Base-by-base conservation (phyloP, 2,888 invertebrate species). In the Apodemia hepburni region DNA sequence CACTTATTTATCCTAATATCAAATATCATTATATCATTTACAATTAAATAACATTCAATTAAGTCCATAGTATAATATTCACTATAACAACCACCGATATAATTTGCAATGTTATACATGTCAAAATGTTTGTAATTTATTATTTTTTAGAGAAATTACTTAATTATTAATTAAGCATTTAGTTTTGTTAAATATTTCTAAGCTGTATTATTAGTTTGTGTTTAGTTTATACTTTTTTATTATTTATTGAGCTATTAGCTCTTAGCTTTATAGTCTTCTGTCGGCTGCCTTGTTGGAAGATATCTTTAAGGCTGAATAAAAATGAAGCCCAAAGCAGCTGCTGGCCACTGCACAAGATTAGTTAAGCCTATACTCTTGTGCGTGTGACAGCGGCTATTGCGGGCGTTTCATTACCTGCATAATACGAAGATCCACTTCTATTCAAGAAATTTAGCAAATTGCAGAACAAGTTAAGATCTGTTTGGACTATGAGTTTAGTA, bases 311-410 rank as follows among this genome's bases (percentile, higher is more conserved):
- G 62, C 35, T 57, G 60, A 57, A 15, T 57, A 65, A 67, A 62
- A 82, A 89, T 94, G 94, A 94, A 93, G 92, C 93, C 94, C 95
- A 97, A 95, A 96, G 95, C 96, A 97, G 97, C 97, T 97, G 97
- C 97, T 97, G 97, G 97, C 96, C 97, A 97, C 97, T 97, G 97
- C 96, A 96, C 97, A 97, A 97, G 97, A 97, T 96, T 97, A 97
- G 90, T 87, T 73, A 33, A 94, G 62, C 83, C 79, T 82, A 95
- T 96, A 97, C 97, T 97, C 97, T 97, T 97, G 97, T 97, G 97
- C 97, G 97, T 97, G 97, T 97, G 97, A 97, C 97, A 97, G 97
- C 97, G 97, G 97, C 97, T 97, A 97, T 97, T 96, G 96, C 97
- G 95, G 96, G 94, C 90, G 80, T 91, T 93, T 93, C 93, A 92